Base-by-base conservation (phyloP, 2,113 vertebrate genomes). In the Zosterops lateralis region DNA sequence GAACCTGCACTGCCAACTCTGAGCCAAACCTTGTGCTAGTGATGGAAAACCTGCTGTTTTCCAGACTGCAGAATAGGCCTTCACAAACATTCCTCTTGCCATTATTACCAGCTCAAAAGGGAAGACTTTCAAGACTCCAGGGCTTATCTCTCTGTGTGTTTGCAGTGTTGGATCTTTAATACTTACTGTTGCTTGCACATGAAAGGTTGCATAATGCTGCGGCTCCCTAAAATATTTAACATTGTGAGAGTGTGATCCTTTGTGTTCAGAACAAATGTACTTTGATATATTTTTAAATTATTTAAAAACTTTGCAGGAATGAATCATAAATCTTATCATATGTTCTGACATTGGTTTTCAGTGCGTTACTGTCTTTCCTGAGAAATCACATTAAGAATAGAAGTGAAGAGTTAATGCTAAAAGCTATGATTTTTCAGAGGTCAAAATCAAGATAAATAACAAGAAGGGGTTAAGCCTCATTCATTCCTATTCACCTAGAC, bases 231-330 rank as follows among this genome's bases (percentile, higher is more conserved):
- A 92, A 89, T 84, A 84, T 84, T 87, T 75, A 67, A 77, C 24
- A 42, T 18, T 44, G 24, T 79, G 36, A 84, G 22, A 81, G 78
- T 21, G 14, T 32, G 26, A 20, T 89, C 31, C 50, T 82, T 79
- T 91, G 45, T 73, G 47, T 83, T 91, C 40, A 73, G 78, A 89
- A 48, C 28, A 91, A 89, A 71, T 64, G 73, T 62, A 68, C 48
- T 76, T 79, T 75, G 48, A 29, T 94, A 87, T 61, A 89, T 61
- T 89, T 82, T 65, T 42, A 9, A 90, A 89, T 89, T 65, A 48
- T 92, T 91, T 71, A 50, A 65, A 94, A 87, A 32, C 44, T 77
- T 73, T 71, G 2, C 40, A n/a, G 34, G 54, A 65, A 7, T 62
- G 40, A 86, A 50, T 71, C 4, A 53, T 54, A 79, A 83, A 66